Conservation (phyloP, 2,113 vertebrate genomes). For the Furnarius figulus region DNA sequence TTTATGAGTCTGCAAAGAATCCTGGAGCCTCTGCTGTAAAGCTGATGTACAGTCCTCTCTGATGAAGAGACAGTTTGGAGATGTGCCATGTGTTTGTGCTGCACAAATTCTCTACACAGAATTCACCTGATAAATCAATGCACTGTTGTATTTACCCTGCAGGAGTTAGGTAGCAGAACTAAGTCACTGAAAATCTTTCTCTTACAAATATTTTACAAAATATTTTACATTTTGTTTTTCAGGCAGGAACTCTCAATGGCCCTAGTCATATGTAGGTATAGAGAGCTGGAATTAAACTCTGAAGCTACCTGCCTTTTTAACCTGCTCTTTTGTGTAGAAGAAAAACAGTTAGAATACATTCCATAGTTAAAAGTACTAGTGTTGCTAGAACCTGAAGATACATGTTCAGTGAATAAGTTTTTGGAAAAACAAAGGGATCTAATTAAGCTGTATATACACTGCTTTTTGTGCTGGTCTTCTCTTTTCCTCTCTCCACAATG, state of each 20-base stretch:
- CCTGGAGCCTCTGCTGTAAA: not conserved
- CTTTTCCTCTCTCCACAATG: not conserved
- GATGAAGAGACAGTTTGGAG: not conserved
- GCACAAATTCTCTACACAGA: not conserved
- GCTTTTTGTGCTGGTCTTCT: slow-evolving; percentile 11
- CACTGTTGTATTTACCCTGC: not conserved
- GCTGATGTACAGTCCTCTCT: not conserved
- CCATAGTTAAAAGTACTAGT: not conserved
- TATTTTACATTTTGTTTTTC: not conserved
- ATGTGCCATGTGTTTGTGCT: not conserved
- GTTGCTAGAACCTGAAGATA: slow-evolving; percentile 17
- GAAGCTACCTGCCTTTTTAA: not conserved
- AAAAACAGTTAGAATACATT: not conserved
- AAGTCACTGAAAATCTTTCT: not conserved
- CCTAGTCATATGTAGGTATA: not conserved
- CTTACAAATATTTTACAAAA: not conserved
- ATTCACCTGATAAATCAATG: not conserved
- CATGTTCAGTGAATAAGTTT: not conserved
- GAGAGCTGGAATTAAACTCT: not conserved
- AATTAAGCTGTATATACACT: not conserved
- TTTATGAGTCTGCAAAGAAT: not conserved
- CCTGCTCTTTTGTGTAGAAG: not conserved
- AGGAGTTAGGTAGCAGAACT: not conserved
- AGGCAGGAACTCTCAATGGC: not conserved
- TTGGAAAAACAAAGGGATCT: slow-evolving; percentile 1